phyloP scores from a whole-genome alignment of 2,113 vertebrate genomes.

The Solenodon paradoxus region DNA sequence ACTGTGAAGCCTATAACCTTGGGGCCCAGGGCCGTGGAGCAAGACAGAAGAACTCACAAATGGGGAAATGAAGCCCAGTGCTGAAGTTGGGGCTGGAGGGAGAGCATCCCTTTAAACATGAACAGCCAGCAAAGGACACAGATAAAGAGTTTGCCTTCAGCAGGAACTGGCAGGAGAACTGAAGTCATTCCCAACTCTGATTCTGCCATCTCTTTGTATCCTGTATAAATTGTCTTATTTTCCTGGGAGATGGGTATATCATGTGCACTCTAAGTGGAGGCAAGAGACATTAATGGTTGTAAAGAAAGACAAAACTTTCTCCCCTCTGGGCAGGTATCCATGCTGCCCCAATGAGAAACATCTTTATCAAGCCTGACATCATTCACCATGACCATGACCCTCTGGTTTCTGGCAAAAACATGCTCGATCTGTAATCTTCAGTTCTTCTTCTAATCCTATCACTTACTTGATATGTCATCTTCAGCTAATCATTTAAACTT shows the following conservation, averaged over 20 bases:
- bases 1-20: neutral
- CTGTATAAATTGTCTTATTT: neutral
- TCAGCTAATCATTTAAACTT: neutral
- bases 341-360: neutral
- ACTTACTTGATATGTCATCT: neutral
- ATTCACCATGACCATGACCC: neutral
- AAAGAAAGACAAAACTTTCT: neutral
- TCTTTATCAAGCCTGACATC: neutral
- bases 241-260: neutral
- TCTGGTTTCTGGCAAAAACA: slow-evolving; percentile 18
- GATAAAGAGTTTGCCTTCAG: neutral
- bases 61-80: neutral
- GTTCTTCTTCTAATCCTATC: neutral
- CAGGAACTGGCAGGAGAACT: neutral
- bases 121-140: neutral
- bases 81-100: neutral
- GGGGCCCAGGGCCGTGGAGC: neutral
- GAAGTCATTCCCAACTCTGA: neutral
- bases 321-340: neutral
- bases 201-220: neutral
- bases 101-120: neutral
- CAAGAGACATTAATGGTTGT: neutral
- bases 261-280: neutral
- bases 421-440: neutral
- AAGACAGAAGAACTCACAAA: neutral